These are phyloP conservation scores for Drosophila mettleri DNA, from an alignment of 2,888 invertebrate species.

Conservation along the genomic window DNA sequence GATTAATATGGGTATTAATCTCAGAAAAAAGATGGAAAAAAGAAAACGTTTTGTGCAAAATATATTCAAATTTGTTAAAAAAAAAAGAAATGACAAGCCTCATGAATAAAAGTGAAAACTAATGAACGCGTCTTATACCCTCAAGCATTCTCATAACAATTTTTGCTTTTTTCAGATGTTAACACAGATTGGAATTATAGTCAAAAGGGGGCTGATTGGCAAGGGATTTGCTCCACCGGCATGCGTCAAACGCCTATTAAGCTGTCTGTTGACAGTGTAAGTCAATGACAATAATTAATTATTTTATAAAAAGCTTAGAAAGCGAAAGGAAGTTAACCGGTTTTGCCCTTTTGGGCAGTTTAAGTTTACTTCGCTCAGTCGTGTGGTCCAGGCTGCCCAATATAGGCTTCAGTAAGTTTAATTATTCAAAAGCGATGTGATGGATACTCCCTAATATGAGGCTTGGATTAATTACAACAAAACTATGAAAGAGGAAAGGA, in stretches of 20 bases:
- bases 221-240: constrained; percentile 54
- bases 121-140: background rate
- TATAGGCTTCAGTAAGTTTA: no score
- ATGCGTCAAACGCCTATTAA: constrained; percentile 64
- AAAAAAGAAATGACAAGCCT: background rate
- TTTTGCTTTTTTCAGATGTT: background rate
- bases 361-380: background rate
- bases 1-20: background rate
- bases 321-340: background rate
- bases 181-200: constrained; percentile 51
- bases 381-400: no score
- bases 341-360: background rate
- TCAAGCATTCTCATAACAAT: background rate
- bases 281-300: constrained; percentile 7
- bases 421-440: no score
- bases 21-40: background rate
- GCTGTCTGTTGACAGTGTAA: constrained; percentile 67
- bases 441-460: no score
- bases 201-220: constrained; percentile 56
- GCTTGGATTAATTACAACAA: no score
- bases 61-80: background rate
- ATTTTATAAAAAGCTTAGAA: background rate
- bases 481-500: no score
- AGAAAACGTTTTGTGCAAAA: background rate
- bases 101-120: constrained; percentile 31